Percentiles rank a stretch among this genome's conserved stretches.
phyloP scores from a whole-genome alignment of 1,140 invertebrate genomes.

The Saccostrea cuccullata region DNA sequence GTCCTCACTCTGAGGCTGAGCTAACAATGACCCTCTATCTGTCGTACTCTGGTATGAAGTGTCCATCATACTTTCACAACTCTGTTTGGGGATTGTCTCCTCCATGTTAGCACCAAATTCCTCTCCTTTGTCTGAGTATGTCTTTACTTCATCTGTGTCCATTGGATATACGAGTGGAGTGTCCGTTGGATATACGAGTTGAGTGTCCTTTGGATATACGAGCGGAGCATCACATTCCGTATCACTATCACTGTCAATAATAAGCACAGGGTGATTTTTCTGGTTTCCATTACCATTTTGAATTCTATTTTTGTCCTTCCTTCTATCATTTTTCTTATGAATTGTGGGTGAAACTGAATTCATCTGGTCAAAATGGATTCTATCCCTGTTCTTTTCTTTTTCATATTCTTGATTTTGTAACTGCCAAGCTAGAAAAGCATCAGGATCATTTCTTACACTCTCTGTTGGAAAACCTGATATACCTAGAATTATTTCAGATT shows the following conservation, averaged over 20 bases:
- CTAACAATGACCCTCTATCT: background rate
- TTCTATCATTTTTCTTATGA: background rate
- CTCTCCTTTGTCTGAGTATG: background rate
- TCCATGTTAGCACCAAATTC: background rate
- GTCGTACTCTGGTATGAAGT: background rate
- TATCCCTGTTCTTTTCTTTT: background rate
- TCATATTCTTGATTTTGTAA: slow-evolving; percentile 37
- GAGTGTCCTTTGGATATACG: background rate
- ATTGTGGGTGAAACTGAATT: background rate
- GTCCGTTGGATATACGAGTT: background rate
- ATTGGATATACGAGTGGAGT: background rate
- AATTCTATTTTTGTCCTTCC: background rate
- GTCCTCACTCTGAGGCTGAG: slow-evolving; percentile 8
- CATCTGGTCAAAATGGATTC: background rate
- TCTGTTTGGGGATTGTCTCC: background rate
- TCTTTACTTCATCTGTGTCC: background rate
- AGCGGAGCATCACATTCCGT: background rate
- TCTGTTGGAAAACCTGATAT: slow-evolving; percentile 9
- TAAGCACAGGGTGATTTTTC: background rate
- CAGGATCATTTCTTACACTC: slow-evolving; percentile 10
- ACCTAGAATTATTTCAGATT: background rate
- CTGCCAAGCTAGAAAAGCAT: slow-evolving; percentile 41
- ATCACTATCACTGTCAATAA: slow-evolving; percentile 13
- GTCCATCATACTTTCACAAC: background rate
- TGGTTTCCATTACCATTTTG: background rate